Conservation (phyloP, 2,888 invertebrate species). For the Drosophila diplacantha region DNA sequence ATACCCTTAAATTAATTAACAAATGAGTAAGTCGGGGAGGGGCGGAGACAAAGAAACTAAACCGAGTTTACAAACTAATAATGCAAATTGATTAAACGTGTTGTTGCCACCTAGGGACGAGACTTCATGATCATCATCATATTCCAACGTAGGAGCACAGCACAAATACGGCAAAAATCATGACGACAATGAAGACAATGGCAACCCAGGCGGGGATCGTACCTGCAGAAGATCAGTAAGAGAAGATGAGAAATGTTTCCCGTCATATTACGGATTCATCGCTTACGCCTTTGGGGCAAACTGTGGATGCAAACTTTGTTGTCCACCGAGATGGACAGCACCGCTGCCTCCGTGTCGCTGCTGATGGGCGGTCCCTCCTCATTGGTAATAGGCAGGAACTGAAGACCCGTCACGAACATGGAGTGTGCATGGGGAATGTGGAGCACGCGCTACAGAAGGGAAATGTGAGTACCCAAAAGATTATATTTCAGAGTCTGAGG, state of each 20-base stretch:
- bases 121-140: background rate
- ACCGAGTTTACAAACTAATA: conserved; percentile 53
- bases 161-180: conserved; percentile 87
- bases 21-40: conserved; percentile 6
- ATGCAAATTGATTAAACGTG: conserved; percentile 52
- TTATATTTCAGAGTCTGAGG: background rate
- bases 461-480: background rate
- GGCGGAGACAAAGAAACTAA: conserved; percentile 38
- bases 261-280: rapidly evolving
- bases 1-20: conserved; percentile 65
- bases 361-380: conserved; percentile 85
- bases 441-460: conserved; percentile 83
- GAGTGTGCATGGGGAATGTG: conserved; percentile 92
- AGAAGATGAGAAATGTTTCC: background rate
- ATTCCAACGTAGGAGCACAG: conserved; percentile 91
- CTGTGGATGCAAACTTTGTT: conserved; percentile 94
- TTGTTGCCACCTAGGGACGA: conserved; percentile 8
- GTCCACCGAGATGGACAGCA: conserved; percentile 96
- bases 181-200: conserved; percentile 85
- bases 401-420: conserved; percentile 97
- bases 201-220: conserved; percentile 90
- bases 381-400: conserved; percentile 88
- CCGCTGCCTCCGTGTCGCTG: conserved; percentile 88
- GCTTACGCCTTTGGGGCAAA: conserved; percentile 87
- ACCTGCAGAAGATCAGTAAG: conserved; percentile 79